Base-by-base conservation (phyloP, 2,113 vertebrate species). In the Nesogale talazaci region DNA sequence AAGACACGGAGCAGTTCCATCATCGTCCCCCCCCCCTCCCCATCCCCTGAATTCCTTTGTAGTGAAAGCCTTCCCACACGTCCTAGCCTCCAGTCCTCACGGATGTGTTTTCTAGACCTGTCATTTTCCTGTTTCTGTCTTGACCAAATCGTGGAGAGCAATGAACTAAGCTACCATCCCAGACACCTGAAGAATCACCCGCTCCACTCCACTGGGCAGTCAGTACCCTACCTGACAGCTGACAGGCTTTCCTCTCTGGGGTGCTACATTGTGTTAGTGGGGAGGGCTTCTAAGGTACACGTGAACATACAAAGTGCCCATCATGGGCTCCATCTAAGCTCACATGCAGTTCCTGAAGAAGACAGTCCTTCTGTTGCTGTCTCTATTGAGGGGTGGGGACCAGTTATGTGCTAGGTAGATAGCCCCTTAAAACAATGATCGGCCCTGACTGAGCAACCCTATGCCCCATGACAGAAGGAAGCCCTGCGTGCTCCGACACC, bases 1-100 rank as follows among this genome's bases (percentile, higher is more conserved):
- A 11, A 40, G 57, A 38, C 40, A 59, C 0, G 10, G 31, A 74
- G 17, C 0, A 42, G 69, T 9, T 16, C 46, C 5, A 3, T 14
- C 3, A 0, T n/a, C n/a, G n/a, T n/a, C n/a, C 5, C 19, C 27
- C 69, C 40, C 52, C 34, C 4, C 59, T 20, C 46, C 46, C 46
- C 17, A n/a, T n/a, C n/a, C n/a, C 5, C 59, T 46, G 11, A 0
- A 42, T 46, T 16, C 34, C n/a, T 42, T 40, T 0, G 57, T 2
- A 3, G 56, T 2, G 27, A 46, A 6, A n/a, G n/a, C 29, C 16
- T 16, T 27, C 36, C 29, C 12, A 38, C 17, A 42, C 7, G 19
- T 34, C 20, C 34, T 36, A 34, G 70, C 17, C 3, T 42, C 59
- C 19, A 38, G 7, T 9, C n/a, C 9, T 2, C 11, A 25, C 1